Evolutionary conservation across 2,888 invertebrate genomes (phyloP).

Genomic region (Acanthoscelides obtectus): DNA sequence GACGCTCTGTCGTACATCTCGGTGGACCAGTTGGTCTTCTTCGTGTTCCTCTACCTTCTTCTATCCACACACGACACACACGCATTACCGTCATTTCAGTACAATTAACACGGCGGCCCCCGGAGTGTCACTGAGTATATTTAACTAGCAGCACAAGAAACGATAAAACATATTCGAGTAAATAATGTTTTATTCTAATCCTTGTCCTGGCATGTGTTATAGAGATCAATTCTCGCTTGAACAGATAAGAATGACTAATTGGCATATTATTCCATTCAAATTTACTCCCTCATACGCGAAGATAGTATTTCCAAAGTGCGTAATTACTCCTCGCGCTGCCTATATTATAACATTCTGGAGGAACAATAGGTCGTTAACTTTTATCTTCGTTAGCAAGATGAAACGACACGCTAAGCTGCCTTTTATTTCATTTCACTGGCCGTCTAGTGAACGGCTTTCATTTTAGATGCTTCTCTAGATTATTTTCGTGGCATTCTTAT

Average conservation of each 20-base stretch:
- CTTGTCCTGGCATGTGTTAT: background rate
- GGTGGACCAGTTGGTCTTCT: no score
- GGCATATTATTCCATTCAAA: background rate
- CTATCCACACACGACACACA: no score
- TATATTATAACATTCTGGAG: background rate
- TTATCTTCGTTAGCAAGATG: background rate
- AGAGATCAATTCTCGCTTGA: background rate
- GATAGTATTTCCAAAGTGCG: background rate
- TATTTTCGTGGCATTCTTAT: background rate
- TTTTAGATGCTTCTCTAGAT: background rate
- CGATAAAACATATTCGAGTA: no score
- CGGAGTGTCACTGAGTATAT: no score
- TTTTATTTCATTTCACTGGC: background rate
- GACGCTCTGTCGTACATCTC: no score
- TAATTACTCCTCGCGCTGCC: background rate
- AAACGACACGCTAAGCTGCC: background rate
- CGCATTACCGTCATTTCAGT: no score
- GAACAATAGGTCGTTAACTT: background rate
- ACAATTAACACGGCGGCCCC: no score
- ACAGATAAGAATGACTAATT: background rate
- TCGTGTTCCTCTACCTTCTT: no score
- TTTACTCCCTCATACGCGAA: background rate
- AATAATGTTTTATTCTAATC: background rate
- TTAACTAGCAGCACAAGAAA: no score
- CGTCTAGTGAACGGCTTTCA: background rate